These are phyloP conservation scores for Ericerus pela DNA, from an alignment of 1,140 invertebrate genomes.

Conservation along the genomic window DNA sequence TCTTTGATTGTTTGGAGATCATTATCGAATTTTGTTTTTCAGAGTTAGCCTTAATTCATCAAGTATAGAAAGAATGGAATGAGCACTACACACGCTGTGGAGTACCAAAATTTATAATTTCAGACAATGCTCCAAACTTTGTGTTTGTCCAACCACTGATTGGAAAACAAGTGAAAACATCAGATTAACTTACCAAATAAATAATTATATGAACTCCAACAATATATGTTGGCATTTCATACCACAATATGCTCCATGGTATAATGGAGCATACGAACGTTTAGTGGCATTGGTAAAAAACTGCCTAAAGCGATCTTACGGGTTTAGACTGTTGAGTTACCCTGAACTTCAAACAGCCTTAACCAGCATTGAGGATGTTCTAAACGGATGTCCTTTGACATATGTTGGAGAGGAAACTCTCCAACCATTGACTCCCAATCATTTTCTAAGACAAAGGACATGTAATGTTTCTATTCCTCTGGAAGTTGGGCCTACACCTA, in stretches of 20 bases:
- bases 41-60: too few relatives aligned
- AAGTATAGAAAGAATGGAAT: too few relatives aligned
- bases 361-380: neutral
- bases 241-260: constrained; percentile 2
- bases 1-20: too few relatives aligned
- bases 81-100: neutral
- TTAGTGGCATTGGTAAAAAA: neutral
- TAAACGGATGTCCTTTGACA: neutral
- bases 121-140: neutral
- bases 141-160: neutral
- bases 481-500: neutral
- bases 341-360: neutral
- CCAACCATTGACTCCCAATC: neutral
- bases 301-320: neutral
- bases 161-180: neutral
- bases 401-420: neutral
- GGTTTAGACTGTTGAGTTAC: neutral
- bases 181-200: neutral
- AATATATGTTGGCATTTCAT: neutral
- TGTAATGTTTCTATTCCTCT: neutral
- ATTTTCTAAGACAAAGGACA: neutral
- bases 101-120: neutral
- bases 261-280: neutral
- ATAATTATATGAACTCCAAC: neutral
- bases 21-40: too few relatives aligned